A percentile compares a stretch with the other conserved stretches of the same genome.
phyloP scores from a whole-genome alignment of 2,113 vertebrate species.

The Rhinopithecus roxellana region DNA sequence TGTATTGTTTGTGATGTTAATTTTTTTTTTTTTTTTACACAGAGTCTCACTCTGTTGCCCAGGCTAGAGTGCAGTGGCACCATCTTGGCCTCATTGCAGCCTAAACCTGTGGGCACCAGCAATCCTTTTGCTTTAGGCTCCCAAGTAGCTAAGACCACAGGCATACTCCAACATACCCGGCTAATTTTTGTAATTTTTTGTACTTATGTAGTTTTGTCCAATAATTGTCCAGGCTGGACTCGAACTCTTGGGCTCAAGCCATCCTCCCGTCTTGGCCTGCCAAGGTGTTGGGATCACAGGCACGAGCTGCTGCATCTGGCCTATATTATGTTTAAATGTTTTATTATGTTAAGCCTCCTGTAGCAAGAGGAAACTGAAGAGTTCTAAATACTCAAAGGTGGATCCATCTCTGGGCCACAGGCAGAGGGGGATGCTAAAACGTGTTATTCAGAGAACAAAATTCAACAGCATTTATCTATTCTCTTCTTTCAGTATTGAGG shows the following conservation, averaged over 20 bases:
- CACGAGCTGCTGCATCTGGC: too few relatives aligned
- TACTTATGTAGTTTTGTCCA: neutral
- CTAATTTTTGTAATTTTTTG: neutral
- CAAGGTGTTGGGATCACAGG: neutral
- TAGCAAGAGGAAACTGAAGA: neutral
- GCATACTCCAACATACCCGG: neutral
- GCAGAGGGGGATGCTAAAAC: neutral
- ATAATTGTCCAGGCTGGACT: neutral
- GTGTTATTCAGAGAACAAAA: rapidly evolving
- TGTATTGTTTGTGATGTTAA: neutral
- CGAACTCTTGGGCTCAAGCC: neutral
- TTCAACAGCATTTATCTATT: neutral
- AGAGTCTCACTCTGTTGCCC: too few relatives aligned
- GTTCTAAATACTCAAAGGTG: neutral
- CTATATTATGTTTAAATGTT: neutral
- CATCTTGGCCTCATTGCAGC: neutral
- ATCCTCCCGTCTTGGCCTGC: neutral
- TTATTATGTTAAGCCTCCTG: neutral
- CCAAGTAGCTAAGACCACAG: neutral
- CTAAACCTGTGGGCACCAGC: neutral
- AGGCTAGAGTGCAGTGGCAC: neutral
- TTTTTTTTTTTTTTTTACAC: too few relatives aligned
- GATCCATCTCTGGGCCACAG: neutral
- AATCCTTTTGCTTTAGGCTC: neutral
- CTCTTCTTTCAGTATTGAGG: neutral